These are phyloP conservation scores for Buceros bicornis DNA, from an alignment of 2,797 vertebrate species.

Conservation along the genomic window DNA sequence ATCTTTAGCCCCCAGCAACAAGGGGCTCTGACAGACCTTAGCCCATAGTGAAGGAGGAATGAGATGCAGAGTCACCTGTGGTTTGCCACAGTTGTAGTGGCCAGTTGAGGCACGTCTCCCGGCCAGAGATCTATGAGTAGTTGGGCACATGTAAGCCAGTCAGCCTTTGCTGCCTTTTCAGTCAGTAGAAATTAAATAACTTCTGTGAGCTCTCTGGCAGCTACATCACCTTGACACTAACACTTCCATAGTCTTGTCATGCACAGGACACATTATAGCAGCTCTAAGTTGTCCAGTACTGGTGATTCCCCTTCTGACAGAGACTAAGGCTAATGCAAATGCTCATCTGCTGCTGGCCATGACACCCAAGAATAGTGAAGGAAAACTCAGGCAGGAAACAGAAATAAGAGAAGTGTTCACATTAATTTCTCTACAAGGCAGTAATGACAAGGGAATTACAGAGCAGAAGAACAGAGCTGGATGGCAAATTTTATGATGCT, in stretches of 20 bases:
- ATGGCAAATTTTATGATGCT: not conserved
- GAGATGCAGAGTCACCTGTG: not conserved
- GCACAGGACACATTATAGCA: not conserved
- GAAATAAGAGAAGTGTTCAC: not conserved
- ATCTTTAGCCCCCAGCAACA: not conserved
- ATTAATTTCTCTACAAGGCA: not conserved
- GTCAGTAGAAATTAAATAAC: not conserved
- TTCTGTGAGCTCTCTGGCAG: not conserved
- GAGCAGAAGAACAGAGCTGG: not conserved
- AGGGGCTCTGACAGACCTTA: not conserved
- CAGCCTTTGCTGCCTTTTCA: not conserved
- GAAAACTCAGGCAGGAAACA: not conserved
- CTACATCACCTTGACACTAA: not conserved
- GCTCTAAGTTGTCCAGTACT: not conserved
- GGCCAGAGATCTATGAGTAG: not conserved
- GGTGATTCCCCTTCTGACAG: not conserved
- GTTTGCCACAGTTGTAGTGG: not conserved
- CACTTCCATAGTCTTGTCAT: not conserved
- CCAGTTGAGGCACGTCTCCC: not conserved
- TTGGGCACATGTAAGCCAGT: not conserved
- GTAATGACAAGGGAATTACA: not conserved
- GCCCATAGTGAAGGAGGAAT: rapidly evolving
- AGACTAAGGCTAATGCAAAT: conserved; percentile 25
- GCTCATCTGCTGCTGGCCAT: not conserved
- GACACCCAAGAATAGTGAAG: not conserved